Percentiles rank a stretch among this genome's conserved stretches.
Evolutionary conservation across 2,797 vertebrate species (phyloP).

Genomic region (Pseudomugil tenellus): DNA sequence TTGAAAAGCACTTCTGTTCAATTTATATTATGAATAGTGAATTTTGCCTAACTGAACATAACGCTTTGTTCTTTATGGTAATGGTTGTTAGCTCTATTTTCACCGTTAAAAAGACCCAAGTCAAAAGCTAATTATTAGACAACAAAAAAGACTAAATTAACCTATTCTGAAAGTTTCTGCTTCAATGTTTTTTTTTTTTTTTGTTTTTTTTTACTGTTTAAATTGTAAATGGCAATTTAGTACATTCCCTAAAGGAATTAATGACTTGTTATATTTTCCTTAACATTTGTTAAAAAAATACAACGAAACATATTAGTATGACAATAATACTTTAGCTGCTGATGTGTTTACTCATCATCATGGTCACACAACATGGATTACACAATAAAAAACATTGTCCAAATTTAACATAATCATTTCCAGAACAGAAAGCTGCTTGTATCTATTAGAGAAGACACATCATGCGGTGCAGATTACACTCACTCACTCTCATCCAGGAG

Average conservation of each 20-base stretch:
- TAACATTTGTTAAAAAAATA: background rate
- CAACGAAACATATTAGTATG: background rate
- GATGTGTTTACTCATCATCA: background rate
- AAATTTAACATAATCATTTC: conserved; percentile 49
- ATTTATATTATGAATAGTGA: background rate
- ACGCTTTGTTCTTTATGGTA: background rate
- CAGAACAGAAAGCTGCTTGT: conserved; percentile 52
- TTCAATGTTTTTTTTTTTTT: no score
- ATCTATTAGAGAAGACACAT: conserved; percentile 57
- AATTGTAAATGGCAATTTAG: no score
- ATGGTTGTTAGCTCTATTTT: background rate
- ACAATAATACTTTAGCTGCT: background rate
- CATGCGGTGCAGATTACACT: conserved; percentile 58
- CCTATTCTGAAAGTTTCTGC: background rate
- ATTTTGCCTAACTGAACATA: background rate
- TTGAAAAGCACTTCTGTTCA: background rate
- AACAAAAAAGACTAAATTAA: background rate
- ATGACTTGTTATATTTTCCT: background rate
- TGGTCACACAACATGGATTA: conserved; percentile 23
- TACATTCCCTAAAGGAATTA: no score
- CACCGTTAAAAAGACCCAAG: background rate
- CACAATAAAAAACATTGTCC: background rate
- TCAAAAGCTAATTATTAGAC: background rate
- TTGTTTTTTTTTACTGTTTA: no score
- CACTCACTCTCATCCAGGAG: conserved; percentile 58